A percentile compares a stretch with the other conserved stretches of the same genome.
phyloP scores from a whole-genome alignment of 2,888 invertebrate genomes.

The Ichneumoninae sp. region DNA sequence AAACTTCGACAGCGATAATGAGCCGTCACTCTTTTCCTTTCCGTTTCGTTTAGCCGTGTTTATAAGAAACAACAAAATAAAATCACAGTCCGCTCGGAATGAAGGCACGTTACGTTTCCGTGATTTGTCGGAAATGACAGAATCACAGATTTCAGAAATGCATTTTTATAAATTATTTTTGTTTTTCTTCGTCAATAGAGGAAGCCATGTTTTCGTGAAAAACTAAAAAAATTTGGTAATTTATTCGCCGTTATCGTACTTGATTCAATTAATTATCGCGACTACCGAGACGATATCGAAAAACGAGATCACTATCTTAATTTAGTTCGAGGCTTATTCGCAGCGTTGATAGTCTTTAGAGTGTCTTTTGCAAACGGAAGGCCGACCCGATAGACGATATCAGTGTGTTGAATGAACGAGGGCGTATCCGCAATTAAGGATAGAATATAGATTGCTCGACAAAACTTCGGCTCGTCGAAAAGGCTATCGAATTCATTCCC shows the following conservation, averaged over 20 bases:
- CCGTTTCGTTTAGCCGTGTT: constrained; percentile 23
- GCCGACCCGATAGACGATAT: constrained; percentile 4
- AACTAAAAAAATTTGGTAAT: background rate
- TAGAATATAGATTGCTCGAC: constrained; percentile 18
- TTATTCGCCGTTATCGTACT: background rate
- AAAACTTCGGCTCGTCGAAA: constrained; percentile 29
- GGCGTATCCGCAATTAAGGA: background rate
- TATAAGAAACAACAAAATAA: constrained; percentile 18
- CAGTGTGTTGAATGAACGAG: constrained; percentile 25
- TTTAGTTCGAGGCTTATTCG: background rate
- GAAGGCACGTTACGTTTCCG: constrained; percentile 37
- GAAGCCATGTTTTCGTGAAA: background rate
- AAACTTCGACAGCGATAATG: constrained; percentile 39
- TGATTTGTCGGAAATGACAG: constrained; percentile 44
- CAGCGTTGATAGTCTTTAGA: constrained; percentile 18
- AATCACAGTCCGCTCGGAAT: background rate
- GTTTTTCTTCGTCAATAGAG: background rate
- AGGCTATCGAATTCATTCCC: constrained; percentile 50
- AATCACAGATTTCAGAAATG: constrained; percentile 12
- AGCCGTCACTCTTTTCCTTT: constrained; percentile 12
- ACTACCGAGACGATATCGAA: background rate
- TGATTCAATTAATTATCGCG: background rate
- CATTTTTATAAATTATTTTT: background rate
- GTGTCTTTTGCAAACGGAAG: constrained; percentile 13
- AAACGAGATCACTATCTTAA: constrained; percentile 10